Conservation (phyloP, 2,888 invertebrate species). For the Hypena proboscidalis region DNA sequence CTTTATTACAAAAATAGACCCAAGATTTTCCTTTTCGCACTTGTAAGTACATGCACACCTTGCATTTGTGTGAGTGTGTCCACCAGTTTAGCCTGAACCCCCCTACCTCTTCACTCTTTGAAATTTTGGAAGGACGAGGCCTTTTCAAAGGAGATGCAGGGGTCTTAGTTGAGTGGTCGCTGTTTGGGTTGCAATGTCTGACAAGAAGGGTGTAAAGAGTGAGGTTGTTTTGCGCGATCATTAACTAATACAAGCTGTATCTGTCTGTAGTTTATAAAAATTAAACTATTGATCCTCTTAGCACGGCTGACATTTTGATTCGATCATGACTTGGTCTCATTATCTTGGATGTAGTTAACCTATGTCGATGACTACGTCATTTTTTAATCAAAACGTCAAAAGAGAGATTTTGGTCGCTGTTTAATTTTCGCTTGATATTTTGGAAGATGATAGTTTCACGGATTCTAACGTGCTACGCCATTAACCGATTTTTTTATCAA, state of each 20-base stretch:
- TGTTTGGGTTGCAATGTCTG: conserved; percentile 37
- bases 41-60: conserved; percentile 10
- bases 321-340: too few species aligned
- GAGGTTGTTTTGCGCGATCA: conserved; percentile 19
- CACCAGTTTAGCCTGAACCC: conserved; percentile 37
- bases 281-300: background rate
- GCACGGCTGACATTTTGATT: too few species aligned
- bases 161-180: conserved; percentile 36
- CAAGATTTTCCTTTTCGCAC: conserved; percentile 45
- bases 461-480: too few species aligned
- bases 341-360: too few species aligned
- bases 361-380: too few species aligned
- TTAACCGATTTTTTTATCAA: too few species aligned
- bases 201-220: conserved; percentile 26
- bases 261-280: background rate
- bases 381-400: too few species aligned
- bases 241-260: background rate
- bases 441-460: too few species aligned
- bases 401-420: too few species aligned
- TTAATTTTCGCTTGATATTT: too few species aligned
- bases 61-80: conserved; percentile 33
- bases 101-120: conserved; percentile 29
- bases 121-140: conserved; percentile 13
- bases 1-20: conserved; percentile 46
- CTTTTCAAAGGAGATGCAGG: conserved; percentile 23